Conservation (phyloP, 2,888 invertebrate genomes). For the Parnassius glacialis region DNA sequence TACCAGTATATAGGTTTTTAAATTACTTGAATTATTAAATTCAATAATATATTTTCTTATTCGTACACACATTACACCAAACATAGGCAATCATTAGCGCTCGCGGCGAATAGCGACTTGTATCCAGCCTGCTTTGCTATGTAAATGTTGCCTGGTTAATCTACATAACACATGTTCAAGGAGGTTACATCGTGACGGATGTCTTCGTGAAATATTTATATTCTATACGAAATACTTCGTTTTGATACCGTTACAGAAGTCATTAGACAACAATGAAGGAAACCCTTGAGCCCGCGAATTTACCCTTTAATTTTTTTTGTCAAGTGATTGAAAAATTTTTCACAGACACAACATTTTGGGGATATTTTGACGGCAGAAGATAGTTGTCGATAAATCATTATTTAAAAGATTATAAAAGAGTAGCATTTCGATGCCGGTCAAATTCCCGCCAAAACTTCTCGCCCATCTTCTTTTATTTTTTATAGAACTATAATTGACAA, state of each 20-base stretch:
- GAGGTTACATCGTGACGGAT: constrained; percentile 24
- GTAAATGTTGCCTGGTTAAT: constrained; percentile 42
- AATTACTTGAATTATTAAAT: too few relatives aligned
- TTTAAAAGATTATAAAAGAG: too few relatives aligned
- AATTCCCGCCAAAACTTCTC: too few relatives aligned
- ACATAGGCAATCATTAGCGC: constrained; percentile 43
- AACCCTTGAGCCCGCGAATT: not conserved
- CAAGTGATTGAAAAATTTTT: too few relatives aligned
- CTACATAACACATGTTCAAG: constrained; percentile 43
- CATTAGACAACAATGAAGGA: not conserved
- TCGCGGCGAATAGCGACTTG: constrained; percentile 42
- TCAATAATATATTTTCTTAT: constrained; percentile 4
- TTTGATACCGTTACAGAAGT: constrained; percentile 13
- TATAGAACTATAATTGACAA: too few relatives aligned
- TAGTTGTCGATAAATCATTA: too few relatives aligned
- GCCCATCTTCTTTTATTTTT: too few relatives aligned
- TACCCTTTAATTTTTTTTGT: not conserved
- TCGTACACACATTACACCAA: constrained; percentile 30
- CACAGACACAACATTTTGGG: too few relatives aligned
- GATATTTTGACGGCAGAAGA: too few relatives aligned
- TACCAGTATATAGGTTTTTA: too few relatives aligned
- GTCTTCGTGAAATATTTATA: constrained; percentile 17
- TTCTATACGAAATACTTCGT: constrained; percentile 15
- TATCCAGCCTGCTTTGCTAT: constrained; percentile 38
- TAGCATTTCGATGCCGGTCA: too few relatives aligned